phyloP scores from a whole-genome alignment of 2,888 invertebrate species.

The Callimorpha dominula region DNA sequence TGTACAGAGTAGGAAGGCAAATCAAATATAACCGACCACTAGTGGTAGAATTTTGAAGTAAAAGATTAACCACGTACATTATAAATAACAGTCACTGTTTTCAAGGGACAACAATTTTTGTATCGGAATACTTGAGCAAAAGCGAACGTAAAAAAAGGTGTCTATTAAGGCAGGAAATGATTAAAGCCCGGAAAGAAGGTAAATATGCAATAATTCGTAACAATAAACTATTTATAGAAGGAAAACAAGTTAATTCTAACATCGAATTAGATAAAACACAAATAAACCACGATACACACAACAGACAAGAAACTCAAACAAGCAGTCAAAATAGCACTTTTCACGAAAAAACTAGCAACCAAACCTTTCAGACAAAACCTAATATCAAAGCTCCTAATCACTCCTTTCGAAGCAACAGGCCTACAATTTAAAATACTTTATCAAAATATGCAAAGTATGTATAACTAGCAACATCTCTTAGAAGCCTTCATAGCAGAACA shows the following conservation, averaged over 20 bases:
- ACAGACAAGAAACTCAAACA: no score
- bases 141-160: not conserved
- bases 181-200: not conserved
- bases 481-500: not conserved
- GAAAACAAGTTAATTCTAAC: no score
- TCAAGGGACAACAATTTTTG: not conserved
- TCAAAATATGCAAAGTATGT: slow-evolving; percentile 5
- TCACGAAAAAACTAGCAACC: no score
- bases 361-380: not conserved
- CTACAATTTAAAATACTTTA: not conserved
- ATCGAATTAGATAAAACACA: no score
- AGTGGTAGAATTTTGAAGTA: not conserved
- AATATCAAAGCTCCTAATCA: not conserved
- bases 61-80: not conserved
- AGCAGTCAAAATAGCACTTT: no score
- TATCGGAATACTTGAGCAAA: not conserved
- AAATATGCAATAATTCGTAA: slow-evolving; percentile 7
- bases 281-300: no score
- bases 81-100: not conserved
- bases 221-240: slow-evolving; percentile 11
- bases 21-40: not conserved
- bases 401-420: not conserved
- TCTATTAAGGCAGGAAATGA: not conserved
- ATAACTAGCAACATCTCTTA: not conserved
- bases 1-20: not conserved